Base-by-base conservation (phyloP, 2,888 invertebrate species). In the Vandiemenella viatica region DNA sequence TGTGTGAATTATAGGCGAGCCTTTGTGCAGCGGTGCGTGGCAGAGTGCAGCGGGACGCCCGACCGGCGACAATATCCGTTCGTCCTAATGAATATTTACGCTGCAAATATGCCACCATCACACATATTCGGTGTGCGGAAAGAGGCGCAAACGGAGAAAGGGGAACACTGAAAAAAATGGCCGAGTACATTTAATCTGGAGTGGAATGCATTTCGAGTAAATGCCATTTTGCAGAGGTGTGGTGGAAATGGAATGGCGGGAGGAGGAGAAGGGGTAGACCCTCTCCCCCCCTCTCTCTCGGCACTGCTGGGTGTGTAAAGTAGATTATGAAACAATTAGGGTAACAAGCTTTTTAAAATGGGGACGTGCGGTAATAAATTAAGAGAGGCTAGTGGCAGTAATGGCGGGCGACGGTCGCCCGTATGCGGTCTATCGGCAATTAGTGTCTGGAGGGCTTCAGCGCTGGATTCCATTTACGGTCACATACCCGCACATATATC, bases 291-390 rank as follows among this genome's bases (percentile, higher is more conserved):
- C n/a, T n/a, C n/a, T n/a, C n/a, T n/a, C n/a, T n/a, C n/a, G n/a
- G n/a, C n/a, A n/a, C n/a, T n/a, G n/a, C n/a, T n/a, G n/a, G n/a
- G n/a, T n/a, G n/a, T n/a, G n/a, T n/a, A 37, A 53, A 53, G 45
- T 37, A 49, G 49, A 53, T 53, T 53, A 53, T 46, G 48, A 42
- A 49, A 51, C 53, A 53, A 53, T 53, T 51, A 53, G 47, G 40
- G 45, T 50, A 48, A 51, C 47, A 49, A 49, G 49, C 51, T 49
- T 53, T 50, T 47, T 37, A 45, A 32, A 32, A 32, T n/a, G 32
- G n/a, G 32, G n/a, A n/a, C 32, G 32, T 32, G 32, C n/a, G 32
- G 32, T 32, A 32, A 32, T 32, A 32, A 32, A 32, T 32, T n/a
- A 10, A 32, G 32, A n/a, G 32, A 32, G 32, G n/a, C n/a, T n/a